A percentile compares a stretch with the other conserved stretches of the same genome.
Conservation (phyloP, 1,140 invertebrate genomes). For the Nasonia vitripennis region DNA sequence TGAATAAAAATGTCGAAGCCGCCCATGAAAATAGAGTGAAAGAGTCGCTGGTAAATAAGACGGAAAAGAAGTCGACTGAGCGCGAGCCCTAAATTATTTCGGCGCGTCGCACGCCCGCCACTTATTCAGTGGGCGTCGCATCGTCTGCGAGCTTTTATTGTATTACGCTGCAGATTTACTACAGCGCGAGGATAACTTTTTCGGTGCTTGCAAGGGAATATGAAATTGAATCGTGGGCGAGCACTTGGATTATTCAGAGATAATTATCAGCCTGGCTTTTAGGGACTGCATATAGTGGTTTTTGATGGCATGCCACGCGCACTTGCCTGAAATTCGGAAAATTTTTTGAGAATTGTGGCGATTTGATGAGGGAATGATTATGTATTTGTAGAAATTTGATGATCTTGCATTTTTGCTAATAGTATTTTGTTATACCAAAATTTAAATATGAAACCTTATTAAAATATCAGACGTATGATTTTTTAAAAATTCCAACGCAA, state of each 20-base stretch:
- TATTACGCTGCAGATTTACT: neutral
- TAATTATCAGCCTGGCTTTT: neutral
- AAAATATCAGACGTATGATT: too few species aligned
- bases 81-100: slow-evolving; percentile 8
- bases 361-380: neutral
- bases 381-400: too few species aligned
- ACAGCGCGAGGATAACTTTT: neutral
- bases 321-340: neutral
- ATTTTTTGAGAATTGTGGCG: neutral
- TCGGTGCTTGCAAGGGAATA: neutral
- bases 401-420: too few species aligned
- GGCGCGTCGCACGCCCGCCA: neutral
- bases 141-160: neutral
- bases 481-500: too few species aligned
- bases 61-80: slow-evolving; percentile 17
- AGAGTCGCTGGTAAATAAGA: slow-evolving; percentile 6
- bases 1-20: slow-evolving; percentile 19
- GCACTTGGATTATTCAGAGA: neutral
- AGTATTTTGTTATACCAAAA: too few species aligned
- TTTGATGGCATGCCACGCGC: neutral
- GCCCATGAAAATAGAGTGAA: neutral
- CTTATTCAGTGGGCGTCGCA: neutral
- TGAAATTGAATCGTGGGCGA: neutral
- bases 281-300: too few species aligned
- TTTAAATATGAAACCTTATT: too few species aligned